phyloP scores from a whole-genome alignment of 2,888 invertebrate genomes.

The Lordiphosa fenestrarum region DNA sequence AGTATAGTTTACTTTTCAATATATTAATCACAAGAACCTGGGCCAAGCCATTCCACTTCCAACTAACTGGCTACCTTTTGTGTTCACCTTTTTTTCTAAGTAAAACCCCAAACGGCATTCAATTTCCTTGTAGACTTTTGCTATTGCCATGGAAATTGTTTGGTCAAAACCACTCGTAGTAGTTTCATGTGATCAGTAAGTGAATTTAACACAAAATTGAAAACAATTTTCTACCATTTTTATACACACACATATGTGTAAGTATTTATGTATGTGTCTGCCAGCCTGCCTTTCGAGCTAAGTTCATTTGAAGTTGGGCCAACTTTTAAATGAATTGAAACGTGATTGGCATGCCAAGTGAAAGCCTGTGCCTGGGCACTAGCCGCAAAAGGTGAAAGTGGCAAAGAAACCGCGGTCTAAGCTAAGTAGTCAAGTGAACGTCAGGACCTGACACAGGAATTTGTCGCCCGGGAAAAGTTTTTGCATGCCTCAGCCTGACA shows the following conservation, averaged over 20 bases:
- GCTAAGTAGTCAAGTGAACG: conserved; percentile 17
- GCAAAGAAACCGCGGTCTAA: conserved; percentile 37
- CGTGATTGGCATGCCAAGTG: conserved; percentile 52
- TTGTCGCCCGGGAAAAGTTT: conserved; percentile 56
- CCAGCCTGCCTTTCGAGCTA: conserved; percentile 16
- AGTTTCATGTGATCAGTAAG: neutral
- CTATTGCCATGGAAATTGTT: no score
- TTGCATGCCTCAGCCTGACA: conserved; percentile 16
- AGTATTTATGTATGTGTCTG: no score
- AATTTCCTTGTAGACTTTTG: no score
- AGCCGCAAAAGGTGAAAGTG: conserved; percentile 35
- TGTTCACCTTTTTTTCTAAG: no score
- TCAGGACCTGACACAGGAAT: conserved; percentile 38
- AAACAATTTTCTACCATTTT: conserved; percentile 57
- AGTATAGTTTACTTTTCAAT: no score
- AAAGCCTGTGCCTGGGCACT: conserved; percentile 8
- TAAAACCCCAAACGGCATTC: no score
- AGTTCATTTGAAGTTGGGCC: conserved; percentile 17
- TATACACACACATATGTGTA: conserved; percentile 22
- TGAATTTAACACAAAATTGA: conserved; percentile 38
- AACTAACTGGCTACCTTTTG: no score
- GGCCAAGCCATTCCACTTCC: no score
- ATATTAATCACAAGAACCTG: no score
- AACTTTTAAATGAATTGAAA: conserved; percentile 58
- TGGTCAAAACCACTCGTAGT: no score